phyloP scores from a whole-genome alignment of 2,888 invertebrate genomes.

The Synanthedon andrenaeformis region DNA sequence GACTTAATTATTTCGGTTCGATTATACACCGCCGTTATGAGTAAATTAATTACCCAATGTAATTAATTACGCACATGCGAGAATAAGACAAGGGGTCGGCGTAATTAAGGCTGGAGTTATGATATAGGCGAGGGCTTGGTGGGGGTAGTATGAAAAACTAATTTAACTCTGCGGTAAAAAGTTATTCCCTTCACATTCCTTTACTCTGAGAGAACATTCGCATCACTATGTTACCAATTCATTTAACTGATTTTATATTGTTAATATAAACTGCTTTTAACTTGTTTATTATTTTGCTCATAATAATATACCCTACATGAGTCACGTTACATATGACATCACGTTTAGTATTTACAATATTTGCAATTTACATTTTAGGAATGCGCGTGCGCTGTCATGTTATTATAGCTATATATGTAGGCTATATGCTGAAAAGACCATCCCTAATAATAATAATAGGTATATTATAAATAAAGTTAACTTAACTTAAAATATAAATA shows the following conservation, averaged over 20 bases:
- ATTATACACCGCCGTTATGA: slow-evolving; percentile 31
- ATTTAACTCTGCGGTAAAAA: slow-evolving; percentile 37
- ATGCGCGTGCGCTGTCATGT: too few relatives aligned
- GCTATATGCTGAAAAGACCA: too few relatives aligned
- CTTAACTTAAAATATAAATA: too few relatives aligned
- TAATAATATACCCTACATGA: too few relatives aligned
- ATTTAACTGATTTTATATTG: slow-evolving; percentile 8
- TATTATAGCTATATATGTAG: too few relatives aligned
- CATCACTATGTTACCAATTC: slow-evolving; percentile 28
- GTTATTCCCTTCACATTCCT: slow-evolving; percentile 14
- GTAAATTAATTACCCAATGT: slow-evolving; percentile 48
- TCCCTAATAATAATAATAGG: too few relatives aligned
- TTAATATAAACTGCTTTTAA: too few relatives aligned
- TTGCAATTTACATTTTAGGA: too few relatives aligned
- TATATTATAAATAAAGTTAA: too few relatives aligned
- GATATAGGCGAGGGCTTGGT: slow-evolving; percentile 21
- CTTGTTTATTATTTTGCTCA: too few relatives aligned
- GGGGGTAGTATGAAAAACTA: slow-evolving; percentile 41
- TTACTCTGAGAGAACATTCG: slow-evolving; percentile 5
- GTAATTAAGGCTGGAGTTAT: slow-evolving; percentile 32
- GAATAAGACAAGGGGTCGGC: slow-evolving; percentile 34
- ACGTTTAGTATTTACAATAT: too few relatives aligned
- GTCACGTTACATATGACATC: too few relatives aligned
- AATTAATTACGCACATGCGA: slow-evolving; percentile 51
- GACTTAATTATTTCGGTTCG: slow-evolving; percentile 33